phyloP scores from a whole-genome alignment of 92 coral and sea anemone genomes.

The Anthopleura xanthogrammica region DNA sequence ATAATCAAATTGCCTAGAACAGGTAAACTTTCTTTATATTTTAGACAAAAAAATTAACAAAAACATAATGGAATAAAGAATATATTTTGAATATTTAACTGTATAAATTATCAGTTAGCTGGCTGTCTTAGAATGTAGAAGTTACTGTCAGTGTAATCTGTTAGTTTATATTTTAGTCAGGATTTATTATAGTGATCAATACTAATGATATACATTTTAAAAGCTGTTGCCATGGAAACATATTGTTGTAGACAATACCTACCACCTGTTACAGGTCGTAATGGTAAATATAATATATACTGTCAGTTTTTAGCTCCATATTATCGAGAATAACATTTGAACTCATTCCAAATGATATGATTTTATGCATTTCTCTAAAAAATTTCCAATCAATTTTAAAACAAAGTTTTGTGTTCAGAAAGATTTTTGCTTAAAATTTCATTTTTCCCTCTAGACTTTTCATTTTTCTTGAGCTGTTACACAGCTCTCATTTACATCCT shows the following conservation, averaged over 20 bases:
- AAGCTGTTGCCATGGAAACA: background rate
- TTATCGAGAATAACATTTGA: background rate
- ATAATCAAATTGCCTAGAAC: too few species aligned
- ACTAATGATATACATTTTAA: background rate
- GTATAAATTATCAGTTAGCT: too few species aligned
- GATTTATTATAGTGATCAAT: too few species aligned
- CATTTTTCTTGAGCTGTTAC: background rate
- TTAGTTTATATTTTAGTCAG: too few species aligned
- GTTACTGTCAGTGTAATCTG: too few species aligned
- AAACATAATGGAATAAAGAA: too few species aligned
- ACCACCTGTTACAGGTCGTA: conserved; percentile 3
- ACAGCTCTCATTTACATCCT: background rate
- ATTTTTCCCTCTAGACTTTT: background rate
- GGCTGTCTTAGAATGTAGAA: too few species aligned
- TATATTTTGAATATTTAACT: too few species aligned
- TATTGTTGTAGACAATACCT: background rate
- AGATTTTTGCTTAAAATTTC: background rate
- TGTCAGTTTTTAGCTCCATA: background rate
- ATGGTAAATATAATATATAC: background rate
- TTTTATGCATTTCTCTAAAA: background rate
- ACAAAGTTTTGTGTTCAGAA: background rate
- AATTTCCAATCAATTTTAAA: background rate
- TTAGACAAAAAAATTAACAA: too few species aligned
- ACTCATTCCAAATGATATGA: background rate
- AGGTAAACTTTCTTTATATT: too few species aligned